phyloP scores from a whole-genome alignment of 2,888 invertebrate genomes.

The Tribolium freemani region DNA sequence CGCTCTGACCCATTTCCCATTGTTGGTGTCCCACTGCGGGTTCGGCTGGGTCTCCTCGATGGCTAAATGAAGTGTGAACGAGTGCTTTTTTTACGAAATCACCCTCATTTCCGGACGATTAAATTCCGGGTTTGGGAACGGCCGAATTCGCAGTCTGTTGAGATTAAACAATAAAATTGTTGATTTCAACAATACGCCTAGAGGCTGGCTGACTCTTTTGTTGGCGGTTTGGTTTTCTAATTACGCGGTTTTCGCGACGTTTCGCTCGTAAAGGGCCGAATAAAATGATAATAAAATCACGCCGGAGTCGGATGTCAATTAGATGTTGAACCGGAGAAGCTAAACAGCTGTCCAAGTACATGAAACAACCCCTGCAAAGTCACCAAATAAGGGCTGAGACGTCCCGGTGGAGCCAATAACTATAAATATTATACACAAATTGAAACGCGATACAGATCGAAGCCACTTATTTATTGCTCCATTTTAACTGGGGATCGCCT shows the following conservation, averaged over 20 bases:
- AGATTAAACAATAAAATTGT: conserved; percentile 47
- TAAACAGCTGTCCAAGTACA: conserved; percentile 58
- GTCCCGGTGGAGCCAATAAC: conserved; percentile 59
- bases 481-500: not conserved
- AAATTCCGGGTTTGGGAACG: conserved; percentile 42
- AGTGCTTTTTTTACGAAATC: conserved; percentile 42
- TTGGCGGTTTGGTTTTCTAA: not conserved
- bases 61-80: conserved; percentile 41
- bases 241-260: conserved; percentile 2
- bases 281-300: conserved; percentile 52
- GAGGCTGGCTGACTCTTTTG: conserved; percentile 54
- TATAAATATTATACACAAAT: conserved; percentile 61
- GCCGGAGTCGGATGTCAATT: conserved; percentile 59
- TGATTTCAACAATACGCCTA: conserved; percentile 64
- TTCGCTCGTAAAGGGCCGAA: conserved; percentile 11
- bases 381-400: conserved; percentile 57
- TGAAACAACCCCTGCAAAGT: conserved; percentile 54
- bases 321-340: conserved; percentile 56
- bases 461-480: conserved; percentile 37
- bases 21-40: not conserved
- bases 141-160: conserved; percentile 40
- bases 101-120: conserved; percentile 45
- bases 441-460: conserved; percentile 51
- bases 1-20: conserved; percentile 47
- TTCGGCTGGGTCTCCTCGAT: conserved; percentile 2